Evolutionary conservation across 23 tunicate species (phyloP).

Genomic region (Styela clava): DNA sequence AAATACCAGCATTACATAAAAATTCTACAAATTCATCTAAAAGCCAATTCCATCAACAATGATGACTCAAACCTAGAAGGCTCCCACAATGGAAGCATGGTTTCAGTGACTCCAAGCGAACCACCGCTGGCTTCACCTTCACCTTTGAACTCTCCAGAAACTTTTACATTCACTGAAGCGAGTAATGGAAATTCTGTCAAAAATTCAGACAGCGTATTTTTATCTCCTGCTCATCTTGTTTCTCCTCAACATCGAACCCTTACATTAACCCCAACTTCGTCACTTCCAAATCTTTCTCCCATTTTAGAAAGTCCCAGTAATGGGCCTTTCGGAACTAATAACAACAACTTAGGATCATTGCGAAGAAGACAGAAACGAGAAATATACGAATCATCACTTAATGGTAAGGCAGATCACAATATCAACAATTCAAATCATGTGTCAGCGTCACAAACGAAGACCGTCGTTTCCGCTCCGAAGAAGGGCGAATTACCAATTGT

Average conservation of each 20-base stretch:
- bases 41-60: neutral
- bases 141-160: neutral
- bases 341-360: constrained; percentile 1
- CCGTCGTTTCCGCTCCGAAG: neutral
- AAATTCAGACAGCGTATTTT: neutral
- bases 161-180: constrained; percentile 12
- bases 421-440: constrained; percentile 6
- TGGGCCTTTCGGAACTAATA: neutral
- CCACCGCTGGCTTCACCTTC: constrained; percentile 31
- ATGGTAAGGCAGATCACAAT: neutral
- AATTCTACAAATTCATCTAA: constrained; percentile 22
- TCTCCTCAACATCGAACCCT: constrained; percentile 2
- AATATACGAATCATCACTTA: constrained; percentile 16
- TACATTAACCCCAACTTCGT: constrained; percentile 26
- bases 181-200: neutral
- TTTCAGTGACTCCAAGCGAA: constrained; percentile 82
- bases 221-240: constrained; percentile 12
- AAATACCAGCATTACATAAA: constrained; percentile 59
- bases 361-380: neutral
- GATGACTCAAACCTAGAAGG: constrained; percentile 15
- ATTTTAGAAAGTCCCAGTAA: constrained; percentile 4
- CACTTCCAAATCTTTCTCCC: constrained; percentile 31
- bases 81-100: constrained; percentile 37
- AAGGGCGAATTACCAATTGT: too few relatives aligned
- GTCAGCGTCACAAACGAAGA: neutral